phyloP scores from a whole-genome alignment of 2,797 vertebrate species.

The Silurus lanzhouensis region DNA sequence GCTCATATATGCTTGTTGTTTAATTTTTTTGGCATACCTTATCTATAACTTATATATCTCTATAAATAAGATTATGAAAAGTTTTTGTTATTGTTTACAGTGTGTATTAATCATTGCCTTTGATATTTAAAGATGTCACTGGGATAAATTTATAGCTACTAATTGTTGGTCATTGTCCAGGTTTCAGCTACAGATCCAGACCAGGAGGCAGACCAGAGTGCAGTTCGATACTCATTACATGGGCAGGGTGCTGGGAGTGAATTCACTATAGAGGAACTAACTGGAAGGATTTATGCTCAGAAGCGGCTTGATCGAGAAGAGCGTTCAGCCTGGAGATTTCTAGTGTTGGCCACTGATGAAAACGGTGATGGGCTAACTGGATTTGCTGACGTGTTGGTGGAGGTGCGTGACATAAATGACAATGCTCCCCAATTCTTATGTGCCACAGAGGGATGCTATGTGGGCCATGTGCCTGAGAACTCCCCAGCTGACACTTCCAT shows the following conservation, averaged over 20 bases:
- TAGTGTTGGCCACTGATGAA: constrained; percentile 87
- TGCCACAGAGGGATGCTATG: constrained; percentile 77
- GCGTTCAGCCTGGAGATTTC: constrained; percentile 79
- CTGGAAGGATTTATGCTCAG: constrained; percentile 78
- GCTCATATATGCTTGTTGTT: not conserved
- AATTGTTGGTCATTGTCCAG: constrained; percentile 61
- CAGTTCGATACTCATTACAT: constrained; percentile 83
- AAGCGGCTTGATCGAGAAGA: constrained; percentile 82
- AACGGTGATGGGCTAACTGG: constrained; percentile 84
- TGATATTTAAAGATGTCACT: constrained; percentile 6
- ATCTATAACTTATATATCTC: not conserved
- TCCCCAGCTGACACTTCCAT: constrained; percentile 83
- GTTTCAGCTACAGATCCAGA: constrained; percentile 87
- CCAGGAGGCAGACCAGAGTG: constrained; percentile 81
- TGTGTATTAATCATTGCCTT: constrained; percentile 36
- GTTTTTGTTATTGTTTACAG: not conserved
- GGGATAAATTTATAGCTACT: not conserved
- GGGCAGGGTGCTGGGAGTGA: constrained; percentile 83
- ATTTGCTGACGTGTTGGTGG: constrained; percentile 85
- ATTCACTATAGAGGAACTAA: constrained; percentile 82
- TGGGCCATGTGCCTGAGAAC: constrained; percentile 80
- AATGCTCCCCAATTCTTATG: constrained; percentile 85
- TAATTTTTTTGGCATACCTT: not conserved
- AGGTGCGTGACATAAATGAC: constrained; percentile 85
- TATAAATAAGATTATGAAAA: not conserved